Evolutionary conservation across 1,140 invertebrate species (phyloP).

Genomic region (Pinna nobilis): DNA sequence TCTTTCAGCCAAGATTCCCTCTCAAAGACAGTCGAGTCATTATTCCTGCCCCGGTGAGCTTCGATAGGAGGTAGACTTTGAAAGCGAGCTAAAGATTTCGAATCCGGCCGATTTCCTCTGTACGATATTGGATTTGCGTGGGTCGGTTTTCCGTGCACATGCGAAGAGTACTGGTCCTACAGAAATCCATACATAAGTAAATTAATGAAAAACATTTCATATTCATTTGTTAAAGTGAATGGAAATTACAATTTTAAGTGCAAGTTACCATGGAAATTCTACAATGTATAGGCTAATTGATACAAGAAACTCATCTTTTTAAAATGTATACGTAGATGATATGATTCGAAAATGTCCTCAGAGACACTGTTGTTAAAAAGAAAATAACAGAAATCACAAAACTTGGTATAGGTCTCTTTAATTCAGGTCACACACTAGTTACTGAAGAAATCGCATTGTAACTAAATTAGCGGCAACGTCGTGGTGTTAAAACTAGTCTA

Average conservation of each 20-base stretch:
- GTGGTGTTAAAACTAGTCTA: too few relatives aligned
- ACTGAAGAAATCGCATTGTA: too few relatives aligned
- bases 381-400: conserved; percentile 7
- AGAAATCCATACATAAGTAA: not conserved
- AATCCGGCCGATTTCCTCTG: conserved; percentile 32
- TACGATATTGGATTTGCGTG: conserved; percentile 14
- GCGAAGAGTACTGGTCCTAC: conserved; percentile 38
- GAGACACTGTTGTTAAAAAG: not conserved
- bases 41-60: conserved; percentile 37
- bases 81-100: conserved; percentile 29
- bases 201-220: not conserved
- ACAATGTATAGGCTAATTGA: not conserved
- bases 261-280: not conserved
- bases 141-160: conserved; percentile 39
- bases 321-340: not conserved
- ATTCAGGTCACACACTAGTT: too few relatives aligned
- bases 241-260: not conserved
- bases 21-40: conserved; percentile 39
- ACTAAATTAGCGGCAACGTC: too few relatives aligned
- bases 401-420: too few relatives aligned
- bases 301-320: not conserved
- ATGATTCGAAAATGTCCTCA: not conserved
- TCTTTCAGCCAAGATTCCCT: conserved; percentile 25
- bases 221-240: not conserved
- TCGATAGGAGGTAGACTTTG: conserved; percentile 33